Evolutionary conservation across 2,797 vertebrate species (phyloP), one percentile per base, ranked within the genome.

Genomic region (Semaprochilodus insignis): DNA sequence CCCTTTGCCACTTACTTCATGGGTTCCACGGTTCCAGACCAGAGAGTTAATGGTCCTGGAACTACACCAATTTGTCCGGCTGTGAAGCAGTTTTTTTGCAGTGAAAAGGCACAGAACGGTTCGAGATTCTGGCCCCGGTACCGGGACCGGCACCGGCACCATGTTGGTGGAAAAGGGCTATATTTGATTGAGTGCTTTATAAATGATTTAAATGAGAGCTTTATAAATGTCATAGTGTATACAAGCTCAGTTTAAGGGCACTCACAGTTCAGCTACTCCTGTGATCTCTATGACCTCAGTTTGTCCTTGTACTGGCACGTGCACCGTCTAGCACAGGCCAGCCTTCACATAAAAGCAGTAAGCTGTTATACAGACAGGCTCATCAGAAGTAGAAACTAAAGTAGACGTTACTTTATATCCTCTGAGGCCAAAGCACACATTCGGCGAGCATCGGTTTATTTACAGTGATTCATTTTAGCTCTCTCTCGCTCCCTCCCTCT

Each of bases 371-470:
- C 34, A 27, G 54, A 52, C n/a, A 62, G 15, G 11, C 19, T 71
- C 27, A n/a, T 75, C 48, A 55, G 40, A 62, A 25, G n/a, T 59
- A 76, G 51, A 66, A 81, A 69, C 17, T 36, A 16, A 65, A 51
- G 25, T 73, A 73, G 36, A 57, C 1, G n/a, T 57, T 66, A 40
- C 69, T 81, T 27, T 55, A 48, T 69, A n/a, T 70, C 54, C 59
- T 66, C 40, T 66, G 77, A 59, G 19, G 72, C 31, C 6, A 78
- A 69, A 70, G 16, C 17, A 44, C 60, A 74, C 40, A 79, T 63
- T 67, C 77, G 66, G 85, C 23, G 78, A 85, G 83, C 78, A 71
- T 84, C 81, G 13, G 78, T 91, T 90, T 91, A 92, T 93, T 93
- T 92, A 91, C 91, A 90, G 80, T 88, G 77, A 85, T 87, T 78